A percentile compares a stretch with the other conserved stretches of the same genome.
Evolutionary conservation across 1,140 invertebrate genomes (phyloP).

Genomic region (Drosophila cardini): DNA sequence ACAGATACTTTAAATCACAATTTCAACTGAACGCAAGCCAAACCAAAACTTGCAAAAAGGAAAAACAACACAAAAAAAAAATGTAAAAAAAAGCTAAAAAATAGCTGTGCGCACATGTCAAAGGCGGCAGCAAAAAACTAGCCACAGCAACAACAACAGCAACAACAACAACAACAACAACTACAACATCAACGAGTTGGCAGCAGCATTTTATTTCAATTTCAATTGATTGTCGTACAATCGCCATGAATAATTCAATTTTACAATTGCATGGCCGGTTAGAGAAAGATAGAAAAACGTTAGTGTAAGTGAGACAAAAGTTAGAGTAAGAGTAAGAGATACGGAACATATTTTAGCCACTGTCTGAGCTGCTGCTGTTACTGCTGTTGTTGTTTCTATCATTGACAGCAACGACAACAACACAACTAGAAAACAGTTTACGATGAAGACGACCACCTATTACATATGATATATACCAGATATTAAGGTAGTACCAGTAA

Average conservation of each 20-base stretch:
- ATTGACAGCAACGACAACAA: constrained; percentile 3
- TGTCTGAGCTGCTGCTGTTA: constrained; percentile 42
- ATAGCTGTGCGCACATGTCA: constrained; percentile 79
- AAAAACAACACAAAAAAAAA: constrained; percentile 26
- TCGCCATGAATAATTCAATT: constrained; percentile 82
- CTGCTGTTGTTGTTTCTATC: constrained; percentile 22
- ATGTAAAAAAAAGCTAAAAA: constrained; percentile 50
- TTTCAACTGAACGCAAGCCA: constrained; percentile 69
- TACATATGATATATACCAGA: constrained; percentile 34
- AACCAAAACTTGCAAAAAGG: constrained; percentile 50
- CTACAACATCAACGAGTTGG: constrained; percentile 56
- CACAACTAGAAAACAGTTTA: constrained; percentile 15
- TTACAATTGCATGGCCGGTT: constrained; percentile 69
- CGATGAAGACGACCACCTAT: constrained; percentile 51
- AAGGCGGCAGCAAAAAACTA: constrained; percentile 67
- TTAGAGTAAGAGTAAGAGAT: constrained; percentile 27
- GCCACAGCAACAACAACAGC: constrained; percentile 31
- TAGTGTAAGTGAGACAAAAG: constrained; percentile 16
- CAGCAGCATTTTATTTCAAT: constrained; percentile 82
- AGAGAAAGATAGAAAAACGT: constrained; percentile 57
- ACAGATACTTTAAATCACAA: constrained; percentile 81
- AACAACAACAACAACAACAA: constrained; percentile 38
- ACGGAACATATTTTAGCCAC: constrained; percentile 48
- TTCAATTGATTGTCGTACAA: constrained; percentile 83
- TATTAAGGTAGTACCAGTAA: constrained; percentile 30